Evolutionary conservation across 2,113 vertebrate genomes (phyloP).

Genomic region (Crotalus helleri): DNA sequence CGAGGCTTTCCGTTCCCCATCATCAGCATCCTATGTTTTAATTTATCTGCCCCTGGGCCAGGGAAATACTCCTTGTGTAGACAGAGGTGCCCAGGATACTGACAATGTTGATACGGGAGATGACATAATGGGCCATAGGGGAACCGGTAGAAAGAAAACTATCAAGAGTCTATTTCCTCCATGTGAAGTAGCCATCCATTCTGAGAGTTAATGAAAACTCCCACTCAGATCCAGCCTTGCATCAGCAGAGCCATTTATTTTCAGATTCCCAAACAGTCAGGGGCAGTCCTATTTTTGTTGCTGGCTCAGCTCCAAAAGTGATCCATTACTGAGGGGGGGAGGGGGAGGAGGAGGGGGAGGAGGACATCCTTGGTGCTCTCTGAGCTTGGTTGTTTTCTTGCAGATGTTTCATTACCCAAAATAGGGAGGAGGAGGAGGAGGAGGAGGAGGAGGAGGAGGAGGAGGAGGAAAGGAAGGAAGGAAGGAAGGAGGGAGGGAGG

Average conservation of each 20-base stretch:
- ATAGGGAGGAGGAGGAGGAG: not conserved
- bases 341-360: too few relatives aligned
- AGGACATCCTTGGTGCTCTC: too few relatives aligned
- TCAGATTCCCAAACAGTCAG: not conserved
- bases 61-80: not conserved
- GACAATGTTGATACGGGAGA: not conserved
- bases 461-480: not conserved
- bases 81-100: not conserved
- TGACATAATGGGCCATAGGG: not conserved
- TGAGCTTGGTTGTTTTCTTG: too few relatives aligned
- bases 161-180: not conserved
- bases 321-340: not conserved
- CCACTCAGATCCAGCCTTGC: not conserved
- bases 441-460: not conserved
- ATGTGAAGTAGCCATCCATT: not conserved
- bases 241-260: not conserved
- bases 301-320: not conserved
- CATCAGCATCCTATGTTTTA: not conserved
- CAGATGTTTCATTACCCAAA: too few relatives aligned
- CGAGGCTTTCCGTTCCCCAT: too few relatives aligned
- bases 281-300: not conserved
- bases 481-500: too few relatives aligned
- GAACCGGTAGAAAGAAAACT: not conserved
- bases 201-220: slow-evolving; percentile 19
- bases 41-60: not conserved